Percentiles rank a stretch among this genome's conserved stretches.
These are phyloP conservation scores for Phrynocephalus guinanensis DNA, from an alignment of 2,797 vertebrate species.

Conservation along the genomic window DNA sequence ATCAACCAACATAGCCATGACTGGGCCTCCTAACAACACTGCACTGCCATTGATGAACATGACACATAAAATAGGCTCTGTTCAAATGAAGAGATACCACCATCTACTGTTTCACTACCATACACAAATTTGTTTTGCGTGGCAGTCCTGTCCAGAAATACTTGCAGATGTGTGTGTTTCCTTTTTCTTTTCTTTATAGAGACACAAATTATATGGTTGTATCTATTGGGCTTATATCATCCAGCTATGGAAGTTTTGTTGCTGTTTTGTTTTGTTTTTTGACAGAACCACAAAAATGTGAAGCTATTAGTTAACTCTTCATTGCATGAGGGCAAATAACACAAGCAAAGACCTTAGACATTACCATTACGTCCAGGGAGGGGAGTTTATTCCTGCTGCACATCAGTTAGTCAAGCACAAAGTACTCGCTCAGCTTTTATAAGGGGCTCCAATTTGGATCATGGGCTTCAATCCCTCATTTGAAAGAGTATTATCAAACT, in stretches of 20 bases:
- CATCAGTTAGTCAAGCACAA: too few species aligned
- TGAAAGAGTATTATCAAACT: too few species aligned
- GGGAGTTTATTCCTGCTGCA: too few species aligned
- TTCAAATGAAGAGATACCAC: not conserved
- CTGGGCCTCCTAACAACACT: not conserved
- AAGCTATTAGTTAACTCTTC: constrained; percentile 21
- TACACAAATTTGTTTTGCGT: not conserved
- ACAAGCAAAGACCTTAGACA: too few species aligned
- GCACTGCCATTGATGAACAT: not conserved
- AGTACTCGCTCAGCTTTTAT: too few species aligned
- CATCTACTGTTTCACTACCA: not conserved
- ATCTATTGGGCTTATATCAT: not conserved
- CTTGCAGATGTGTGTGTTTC: constrained; percentile 5
- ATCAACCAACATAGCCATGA: not conserved
- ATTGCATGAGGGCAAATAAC: not conserved
- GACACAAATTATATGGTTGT: not conserved
- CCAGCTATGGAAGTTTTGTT: not conserved
- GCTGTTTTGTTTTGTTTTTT: constrained; percentile 12
- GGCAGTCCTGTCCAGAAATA: constrained; percentile 14
- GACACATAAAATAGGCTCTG: not conserved
- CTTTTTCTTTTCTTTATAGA: constrained; percentile 27
- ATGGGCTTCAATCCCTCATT: too few species aligned
- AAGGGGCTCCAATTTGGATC: too few species aligned
- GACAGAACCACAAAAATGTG: not conserved
- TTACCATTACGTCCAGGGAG: too few species aligned